These are phyloP conservation scores for Telenomus remus DNA, from an alignment of 1,140 invertebrate species.

Conservation along the genomic window DNA sequence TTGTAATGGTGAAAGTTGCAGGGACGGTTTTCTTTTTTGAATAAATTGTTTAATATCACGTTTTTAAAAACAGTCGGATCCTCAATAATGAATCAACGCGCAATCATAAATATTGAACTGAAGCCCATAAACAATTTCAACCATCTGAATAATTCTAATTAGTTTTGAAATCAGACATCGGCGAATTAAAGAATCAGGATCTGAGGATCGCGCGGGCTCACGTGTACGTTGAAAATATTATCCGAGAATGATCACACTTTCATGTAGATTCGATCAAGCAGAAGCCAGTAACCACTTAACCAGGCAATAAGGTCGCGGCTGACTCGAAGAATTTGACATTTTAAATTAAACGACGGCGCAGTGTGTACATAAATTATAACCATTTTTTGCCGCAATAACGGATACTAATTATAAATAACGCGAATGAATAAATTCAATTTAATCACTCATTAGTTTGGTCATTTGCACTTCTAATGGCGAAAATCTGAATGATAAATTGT, in stretches of 20 bases:
- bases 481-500: no score
- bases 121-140: slow-evolving; percentile 8
- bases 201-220: slow-evolving; percentile 7
- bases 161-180: background rate
- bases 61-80: no score
- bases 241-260: slow-evolving; percentile 9
- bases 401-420: no score
- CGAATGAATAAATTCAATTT: no score
- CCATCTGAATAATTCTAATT: slow-evolving; percentile 2
- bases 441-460: no score
- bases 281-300: background rate
- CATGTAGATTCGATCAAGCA: slow-evolving; percentile 9
- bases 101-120: slow-evolving; percentile 6
- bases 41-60: no score
- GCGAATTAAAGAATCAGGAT: background rate
- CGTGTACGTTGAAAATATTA: slow-evolving; percentile 4
- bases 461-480: no score
- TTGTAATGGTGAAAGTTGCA: no score
- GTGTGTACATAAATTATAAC: no score
- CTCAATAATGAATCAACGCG: no score
- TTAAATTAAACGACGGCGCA: background rate
- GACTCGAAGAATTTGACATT: slow-evolving; percentile 3
- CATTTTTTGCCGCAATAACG: no score
- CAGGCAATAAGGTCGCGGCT: slow-evolving; percentile 5
- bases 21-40: no score